Base-by-base conservation (phyloP, 2,797 vertebrate genomes). In the Lagothrix lagotricha region DNA sequence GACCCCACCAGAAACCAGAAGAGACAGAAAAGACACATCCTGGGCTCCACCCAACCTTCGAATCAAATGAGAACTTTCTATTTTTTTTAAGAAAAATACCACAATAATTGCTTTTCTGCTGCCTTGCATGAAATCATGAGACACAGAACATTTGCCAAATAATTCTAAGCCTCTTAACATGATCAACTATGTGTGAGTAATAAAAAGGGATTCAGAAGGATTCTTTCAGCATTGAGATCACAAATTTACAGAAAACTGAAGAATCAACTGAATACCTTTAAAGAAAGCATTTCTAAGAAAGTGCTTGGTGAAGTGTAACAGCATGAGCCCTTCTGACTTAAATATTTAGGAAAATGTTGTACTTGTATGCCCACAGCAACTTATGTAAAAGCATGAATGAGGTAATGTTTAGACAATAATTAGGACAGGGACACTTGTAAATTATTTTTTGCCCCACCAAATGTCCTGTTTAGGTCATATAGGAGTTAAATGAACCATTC, bases 101-200 rank as follows among this genome's bases (percentile, higher is more conserved):
- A 92, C 93, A 93, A 81, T 97, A 96, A 98, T 95, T 98, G 93
- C 88, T 94, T 97, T 98, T 97, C 80, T 97, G 46, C 76, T 96
- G 95, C 83, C 89, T 96, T 88, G 81, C 88, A 95, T 97, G 91
- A 98, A 97, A 97, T 98, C 97, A 98, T 97, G 93, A 95, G 93
- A 96, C 94, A 84, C 7, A 15, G 72, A 94, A 97, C 0, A 0
- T 86, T 96, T 96, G 96, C 96, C 97, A 98, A 96, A 96, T 94
- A 97, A 24, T 98, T 97, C 76, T 97, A 98, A 97, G 97, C 72
- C 87, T 97, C 83, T 96, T 96, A 97, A 94, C 13, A 5, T 97
- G 97, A 97, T 97, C 96, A 94, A 96, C 79, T 97, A 75, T 24
- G 72, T 98, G 93, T 97, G 96, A 98, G 94, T 97, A 94, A 98